These are phyloP conservation scores for Manis javanica DNA, from an alignment of 2,797 vertebrate genomes.

Conservation along the genomic window DNA sequence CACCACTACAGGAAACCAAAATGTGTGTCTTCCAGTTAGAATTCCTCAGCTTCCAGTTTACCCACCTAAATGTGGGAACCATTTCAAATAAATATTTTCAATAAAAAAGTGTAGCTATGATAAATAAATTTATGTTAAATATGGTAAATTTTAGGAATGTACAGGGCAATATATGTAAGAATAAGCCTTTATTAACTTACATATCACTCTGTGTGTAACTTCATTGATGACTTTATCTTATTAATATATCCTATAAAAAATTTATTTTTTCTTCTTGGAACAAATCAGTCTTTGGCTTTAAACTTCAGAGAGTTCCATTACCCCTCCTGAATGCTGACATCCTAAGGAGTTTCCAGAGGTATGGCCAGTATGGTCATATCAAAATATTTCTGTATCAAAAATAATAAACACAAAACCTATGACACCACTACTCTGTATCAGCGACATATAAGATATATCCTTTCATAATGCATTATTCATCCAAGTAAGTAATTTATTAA, in stretches of 20 bases:
- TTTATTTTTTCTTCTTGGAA: background rate
- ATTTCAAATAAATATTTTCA: background rate
- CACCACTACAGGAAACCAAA: background rate
- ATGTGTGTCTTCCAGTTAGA: background rate
- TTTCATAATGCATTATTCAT: background rate
- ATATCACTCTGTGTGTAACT: background rate
- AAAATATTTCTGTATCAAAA: background rate
- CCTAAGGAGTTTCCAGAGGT: background rate
- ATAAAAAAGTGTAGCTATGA: background rate
- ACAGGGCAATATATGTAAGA: background rate
- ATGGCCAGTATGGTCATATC: background rate
- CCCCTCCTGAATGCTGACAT: background rate
- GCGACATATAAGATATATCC: background rate
- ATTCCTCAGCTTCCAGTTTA: background rate
- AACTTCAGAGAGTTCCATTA: background rate
- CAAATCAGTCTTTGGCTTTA: background rate
- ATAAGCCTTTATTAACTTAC: background rate
- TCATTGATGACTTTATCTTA: background rate
- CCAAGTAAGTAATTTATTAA: background rate
- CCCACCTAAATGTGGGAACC: background rate
- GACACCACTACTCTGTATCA: background rate
- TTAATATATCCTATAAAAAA: background rate
- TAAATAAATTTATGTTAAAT: background rate
- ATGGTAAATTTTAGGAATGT: conserved; percentile 1
- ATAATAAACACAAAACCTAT: background rate